These are phyloP conservation scores for Thinocorus orbignyianus DNA, from an alignment of 2,113 vertebrate species.

Conservation along the genomic window DNA sequence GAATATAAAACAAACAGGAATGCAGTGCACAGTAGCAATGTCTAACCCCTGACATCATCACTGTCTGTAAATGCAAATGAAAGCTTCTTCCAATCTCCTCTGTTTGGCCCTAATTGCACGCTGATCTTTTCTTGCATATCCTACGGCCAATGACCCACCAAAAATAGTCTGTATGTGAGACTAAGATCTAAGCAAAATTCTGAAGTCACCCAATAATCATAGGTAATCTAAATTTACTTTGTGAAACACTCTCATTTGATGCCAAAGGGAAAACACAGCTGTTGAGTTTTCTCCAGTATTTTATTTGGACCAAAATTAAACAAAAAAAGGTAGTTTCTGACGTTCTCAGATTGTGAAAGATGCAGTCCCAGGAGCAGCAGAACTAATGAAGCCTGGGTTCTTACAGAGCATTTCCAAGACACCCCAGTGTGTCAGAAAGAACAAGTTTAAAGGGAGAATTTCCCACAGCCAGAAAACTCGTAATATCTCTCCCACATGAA, in stretches of 20 bases:
- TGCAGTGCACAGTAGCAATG: background rate
- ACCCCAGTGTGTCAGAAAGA: background rate
- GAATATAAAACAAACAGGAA: background rate
- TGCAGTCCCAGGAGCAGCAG: background rate
- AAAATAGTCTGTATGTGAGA: background rate
- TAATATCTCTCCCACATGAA: background rate
- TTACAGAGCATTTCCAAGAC: background rate
- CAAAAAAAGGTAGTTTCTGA: background rate
- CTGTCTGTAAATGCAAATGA: background rate
- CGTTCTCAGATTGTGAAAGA: background rate
- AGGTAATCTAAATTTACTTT: background rate
- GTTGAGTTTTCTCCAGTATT: background rate
- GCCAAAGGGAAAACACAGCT: background rate
- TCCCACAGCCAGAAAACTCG: constrained; percentile 26
- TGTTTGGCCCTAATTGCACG: background rate
- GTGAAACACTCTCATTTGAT: background rate
- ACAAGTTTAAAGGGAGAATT: constrained; percentile 4
- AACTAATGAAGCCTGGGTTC: background rate
- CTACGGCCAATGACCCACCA: background rate
- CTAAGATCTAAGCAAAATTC: background rate
- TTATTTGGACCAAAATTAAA: background rate
- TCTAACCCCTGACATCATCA: background rate
- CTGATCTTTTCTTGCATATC: background rate
- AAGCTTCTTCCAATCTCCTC: background rate
- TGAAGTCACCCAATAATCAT: background rate